Base-by-base conservation (phyloP, 1,140 invertebrate species). In the Lineus longissimus region DNA sequence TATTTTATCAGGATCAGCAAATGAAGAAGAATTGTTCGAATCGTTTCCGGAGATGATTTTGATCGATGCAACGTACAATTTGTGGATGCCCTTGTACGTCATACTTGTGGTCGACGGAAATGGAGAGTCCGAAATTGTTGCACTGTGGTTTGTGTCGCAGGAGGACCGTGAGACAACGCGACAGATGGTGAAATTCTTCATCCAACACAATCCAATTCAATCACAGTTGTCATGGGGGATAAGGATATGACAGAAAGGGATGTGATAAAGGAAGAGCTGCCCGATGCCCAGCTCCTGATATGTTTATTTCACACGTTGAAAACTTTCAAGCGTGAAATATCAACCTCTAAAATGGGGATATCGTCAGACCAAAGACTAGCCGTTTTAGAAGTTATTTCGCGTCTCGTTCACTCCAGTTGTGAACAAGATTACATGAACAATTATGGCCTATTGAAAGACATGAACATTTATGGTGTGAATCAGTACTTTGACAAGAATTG, bases 41-140 rank as follows among this genome's bases (percentile, higher is more conserved):
- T 7, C 6, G 4, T 51, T 7, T n/a, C 47, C 47, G n/a, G 47
- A 19, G 25, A 4, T 51, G n/a, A 19, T 51, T 19, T 9, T 51
- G 6, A 27, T 51, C 9, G 47, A 51, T 27, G 47, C 47, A 6
- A 51, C 47, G n/a, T 51, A 51, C n/a, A 27, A 51, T n/a, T n/a
- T 27, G 9, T 23, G 47, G 4, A 23, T 51, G 47, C n/a, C 47
- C 6, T n/a, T 51, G 19, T 51, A 51, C 25, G 19, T 51, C 9
- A 9, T 51, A n/a, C 47, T 51, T n/a, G 47, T n/a, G 4, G n/a
- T 51, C 6, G 47, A 51, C n/a, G 47, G 47, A 6, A 51, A 51
- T 51, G 47, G 47, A 7, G 47, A 51, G n/a, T 51, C 47, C n/a
- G 47, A 51, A n/a, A 51, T 51, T 7, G 47, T 51, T 51, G 47